Evolutionary conservation across 2,888 invertebrate genomes (phyloP).

Genomic region (Esperia sulphurella): DNA sequence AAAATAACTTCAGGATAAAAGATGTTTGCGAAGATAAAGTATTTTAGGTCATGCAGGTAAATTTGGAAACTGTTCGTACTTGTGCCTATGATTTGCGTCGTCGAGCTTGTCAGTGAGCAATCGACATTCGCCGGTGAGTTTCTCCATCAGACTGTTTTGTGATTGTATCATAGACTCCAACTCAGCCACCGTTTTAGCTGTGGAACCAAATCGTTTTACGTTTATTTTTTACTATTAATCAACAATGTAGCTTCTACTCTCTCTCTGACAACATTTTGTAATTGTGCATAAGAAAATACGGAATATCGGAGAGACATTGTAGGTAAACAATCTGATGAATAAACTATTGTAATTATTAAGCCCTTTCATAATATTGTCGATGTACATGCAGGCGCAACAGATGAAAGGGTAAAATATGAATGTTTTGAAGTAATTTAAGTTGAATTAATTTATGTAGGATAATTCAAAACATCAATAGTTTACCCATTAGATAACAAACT

Average conservation of each 20-base stretch:
- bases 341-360: slow-evolving; percentile 81
- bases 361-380: slow-evolving; percentile 63
- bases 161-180: slow-evolving; percentile 93
- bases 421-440: slow-evolving; percentile 58
- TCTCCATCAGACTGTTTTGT: slow-evolving; percentile 96
- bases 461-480: slow-evolving; percentile 78
- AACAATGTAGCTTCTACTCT: neutral
- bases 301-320: too few species aligned
- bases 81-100: slow-evolving; percentile 92
- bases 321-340: slow-evolving; percentile 81
- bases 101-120: slow-evolving; percentile 93
- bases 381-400: slow-evolving; percentile 64
- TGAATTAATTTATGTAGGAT: neutral
- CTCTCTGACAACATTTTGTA: neutral
- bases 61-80: slow-evolving; percentile 82
- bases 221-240: neutral
- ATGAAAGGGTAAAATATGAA: slow-evolving; percentile 79
- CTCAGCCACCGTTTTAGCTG: slow-evolving; percentile 93
- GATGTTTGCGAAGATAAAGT: slow-evolving; percentile 13
- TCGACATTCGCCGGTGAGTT: slow-evolving; percentile 93
- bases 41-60: slow-evolving; percentile 51
- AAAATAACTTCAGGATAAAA: neutral
- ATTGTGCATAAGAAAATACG: neutral
- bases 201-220: slow-evolving; percentile 77
- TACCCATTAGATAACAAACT: slow-evolving; percentile 57